Percentiles rank a stretch among this genome's conserved stretches.
phyloP scores from a whole-genome alignment of 1,140 invertebrate genomes.

The Caerostris extrusa region DNA sequence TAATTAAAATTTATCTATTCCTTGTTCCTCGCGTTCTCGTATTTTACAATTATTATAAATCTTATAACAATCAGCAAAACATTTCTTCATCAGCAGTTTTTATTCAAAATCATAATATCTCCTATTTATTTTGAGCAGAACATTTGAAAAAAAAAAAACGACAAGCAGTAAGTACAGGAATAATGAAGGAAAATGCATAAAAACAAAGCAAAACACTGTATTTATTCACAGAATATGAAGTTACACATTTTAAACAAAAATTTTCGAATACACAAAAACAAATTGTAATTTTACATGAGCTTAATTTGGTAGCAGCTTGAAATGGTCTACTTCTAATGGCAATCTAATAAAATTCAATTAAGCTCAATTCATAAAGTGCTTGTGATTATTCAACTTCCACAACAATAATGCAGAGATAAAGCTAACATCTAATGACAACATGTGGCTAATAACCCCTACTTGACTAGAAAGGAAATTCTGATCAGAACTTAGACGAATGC shows the following conservation, averaged over 20 bases:
- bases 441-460: conserved; percentile 19
- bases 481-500: background rate
- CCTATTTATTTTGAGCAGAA: no score
- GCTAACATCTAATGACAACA: conserved; percentile 58
- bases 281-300: conserved; percentile 55
- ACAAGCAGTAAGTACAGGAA: no score
- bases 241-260: conserved; percentile 55
- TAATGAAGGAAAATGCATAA: background rate
- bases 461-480: conserved; percentile 46
- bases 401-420: conserved; percentile 62
- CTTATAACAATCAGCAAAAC: no score
- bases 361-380: conserved; percentile 73
- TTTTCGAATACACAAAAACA: conserved; percentile 31
- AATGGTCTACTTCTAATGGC: conserved; percentile 59
- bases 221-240: conserved; percentile 75
- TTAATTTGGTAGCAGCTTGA: conserved; percentile 64
- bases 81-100: no score
- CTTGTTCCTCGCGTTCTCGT: no score
- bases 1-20: no score
- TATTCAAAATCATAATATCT: no score
- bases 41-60: no score
- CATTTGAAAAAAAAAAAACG: no score
- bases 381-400: conserved; percentile 50
- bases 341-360: conserved; percentile 74
- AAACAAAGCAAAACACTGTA: conserved; percentile 69